phyloP scores from a whole-genome alignment of 2,797 vertebrate species.

The Limosa lapponica region DNA sequence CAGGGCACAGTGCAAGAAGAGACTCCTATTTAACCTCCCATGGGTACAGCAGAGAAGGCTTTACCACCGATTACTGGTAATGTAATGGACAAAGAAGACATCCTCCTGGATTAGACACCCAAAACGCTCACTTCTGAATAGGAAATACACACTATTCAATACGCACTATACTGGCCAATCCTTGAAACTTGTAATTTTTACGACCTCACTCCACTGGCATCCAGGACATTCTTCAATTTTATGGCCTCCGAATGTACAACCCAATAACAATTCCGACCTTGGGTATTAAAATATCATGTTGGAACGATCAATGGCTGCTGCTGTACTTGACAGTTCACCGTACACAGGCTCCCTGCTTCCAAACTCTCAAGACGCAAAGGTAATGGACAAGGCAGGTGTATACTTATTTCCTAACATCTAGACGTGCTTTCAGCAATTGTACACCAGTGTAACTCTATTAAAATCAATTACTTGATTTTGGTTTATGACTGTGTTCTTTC shows the following conservation, averaged over 20 bases:
- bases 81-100: neutral
- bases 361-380: neutral
- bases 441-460: neutral
- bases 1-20: neutral
- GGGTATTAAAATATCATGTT: neutral
- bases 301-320: neutral
- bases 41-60: neutral
- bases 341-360: neutral
- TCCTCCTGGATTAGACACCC: neutral
- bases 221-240: neutral
- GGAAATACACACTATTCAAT: neutral
- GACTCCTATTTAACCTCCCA: neutral
- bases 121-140: neutral
- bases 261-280: neutral
- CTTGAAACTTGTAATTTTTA: neutral
- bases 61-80: neutral
- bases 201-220: neutral
- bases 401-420: neutral
- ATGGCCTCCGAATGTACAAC: neutral
- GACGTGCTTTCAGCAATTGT: neutral
- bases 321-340: neutral
- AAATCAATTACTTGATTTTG: neutral
- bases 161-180: neutral
- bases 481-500: neutral
- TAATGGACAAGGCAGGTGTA: neutral